Evolutionary conservation across 2,888 invertebrate genomes (phyloP).

Genomic region (Tricholauxania praeusta): DNA sequence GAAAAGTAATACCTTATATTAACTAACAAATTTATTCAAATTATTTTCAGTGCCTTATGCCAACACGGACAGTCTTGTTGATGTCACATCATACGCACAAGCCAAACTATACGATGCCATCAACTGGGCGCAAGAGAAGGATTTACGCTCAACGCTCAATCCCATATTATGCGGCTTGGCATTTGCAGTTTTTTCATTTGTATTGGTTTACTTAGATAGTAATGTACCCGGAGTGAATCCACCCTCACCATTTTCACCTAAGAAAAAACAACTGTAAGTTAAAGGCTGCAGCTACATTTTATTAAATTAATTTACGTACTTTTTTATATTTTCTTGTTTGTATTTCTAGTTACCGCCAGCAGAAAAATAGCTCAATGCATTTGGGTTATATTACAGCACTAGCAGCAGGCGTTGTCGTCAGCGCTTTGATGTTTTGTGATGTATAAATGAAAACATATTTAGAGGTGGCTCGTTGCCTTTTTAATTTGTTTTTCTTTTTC

Average conservation of each 20-base stretch:
- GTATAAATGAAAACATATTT: conserved; percentile 39
- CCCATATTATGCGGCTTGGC: conserved; percentile 69
- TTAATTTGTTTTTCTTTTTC: neutral
- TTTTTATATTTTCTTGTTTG: conserved; percentile 17
- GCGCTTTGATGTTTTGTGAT: conserved; percentile 64
- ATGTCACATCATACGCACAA: conserved; percentile 53
- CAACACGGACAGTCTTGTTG: conserved; percentile 50
- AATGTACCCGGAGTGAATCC: conserved; percentile 73
- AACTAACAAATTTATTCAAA: too few species aligned
- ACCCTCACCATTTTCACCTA: conserved; percentile 72
- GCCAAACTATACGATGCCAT: conserved; percentile 50
- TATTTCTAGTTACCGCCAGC: conserved; percentile 57
- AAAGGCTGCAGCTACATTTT: neutral
- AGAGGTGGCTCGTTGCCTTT: conserved; percentile 9
- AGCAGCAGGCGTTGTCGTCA: conserved; percentile 68
- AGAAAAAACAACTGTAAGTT: conserved; percentile 68
- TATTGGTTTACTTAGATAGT: conserved; percentile 74
- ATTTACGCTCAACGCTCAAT: conserved; percentile 51
- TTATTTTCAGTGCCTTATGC: conserved; percentile 55
- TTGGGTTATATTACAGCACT: conserved; percentile 70
- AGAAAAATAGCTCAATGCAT: conserved; percentile 62
- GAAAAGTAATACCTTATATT: neutral
- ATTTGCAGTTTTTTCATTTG: conserved; percentile 71
- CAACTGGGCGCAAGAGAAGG: conserved; percentile 55
- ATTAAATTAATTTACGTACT: conserved; percentile 44